phyloP scores from a whole-genome alignment of 2,113 vertebrate species.

The Hippocampus barbouri region DNA sequence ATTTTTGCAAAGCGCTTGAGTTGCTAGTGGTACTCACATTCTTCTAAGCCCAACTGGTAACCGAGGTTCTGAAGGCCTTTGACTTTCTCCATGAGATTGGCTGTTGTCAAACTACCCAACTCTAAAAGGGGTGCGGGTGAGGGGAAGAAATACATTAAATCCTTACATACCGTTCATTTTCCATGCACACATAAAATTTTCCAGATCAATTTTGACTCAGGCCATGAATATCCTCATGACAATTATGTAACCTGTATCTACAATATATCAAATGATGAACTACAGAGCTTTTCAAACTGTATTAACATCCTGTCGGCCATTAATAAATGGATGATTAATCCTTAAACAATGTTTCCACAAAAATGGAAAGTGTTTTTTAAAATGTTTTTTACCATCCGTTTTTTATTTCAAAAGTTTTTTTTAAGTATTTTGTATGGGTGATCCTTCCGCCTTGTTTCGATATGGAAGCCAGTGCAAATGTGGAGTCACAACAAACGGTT shows the following conservation, averaged over 20 bases:
- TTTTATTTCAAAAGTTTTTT: too few relatives aligned
- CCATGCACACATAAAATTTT: background rate
- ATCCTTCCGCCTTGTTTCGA: too few relatives aligned
- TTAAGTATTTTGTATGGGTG: too few relatives aligned
- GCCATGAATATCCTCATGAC: background rate
- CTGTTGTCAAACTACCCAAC: constrained; percentile 92
- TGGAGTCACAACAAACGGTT: too few relatives aligned
- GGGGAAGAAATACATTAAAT: constrained; percentile 10
- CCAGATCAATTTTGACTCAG: background rate
- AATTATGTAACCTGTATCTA: too few relatives aligned
- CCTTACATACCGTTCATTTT: background rate
- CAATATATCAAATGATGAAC: background rate
- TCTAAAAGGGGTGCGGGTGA: constrained; percentile 61
- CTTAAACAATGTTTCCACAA: too few relatives aligned
- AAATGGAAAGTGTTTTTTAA: too few relatives aligned
- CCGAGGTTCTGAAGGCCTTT: constrained; percentile 96
- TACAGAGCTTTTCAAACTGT: background rate
- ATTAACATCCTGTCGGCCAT: background rate
- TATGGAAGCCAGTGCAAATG: too few relatives aligned
- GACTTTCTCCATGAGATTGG: constrained; percentile 98
- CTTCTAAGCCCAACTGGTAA: constrained; percentile 95
- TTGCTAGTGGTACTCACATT: constrained; percentile 82
- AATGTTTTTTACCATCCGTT: too few relatives aligned
- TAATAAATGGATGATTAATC: too few relatives aligned
- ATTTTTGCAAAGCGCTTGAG: background rate